phyloP scores from a whole-genome alignment of 1,140 invertebrate genomes.

The Drosophila hydei region DNA sequence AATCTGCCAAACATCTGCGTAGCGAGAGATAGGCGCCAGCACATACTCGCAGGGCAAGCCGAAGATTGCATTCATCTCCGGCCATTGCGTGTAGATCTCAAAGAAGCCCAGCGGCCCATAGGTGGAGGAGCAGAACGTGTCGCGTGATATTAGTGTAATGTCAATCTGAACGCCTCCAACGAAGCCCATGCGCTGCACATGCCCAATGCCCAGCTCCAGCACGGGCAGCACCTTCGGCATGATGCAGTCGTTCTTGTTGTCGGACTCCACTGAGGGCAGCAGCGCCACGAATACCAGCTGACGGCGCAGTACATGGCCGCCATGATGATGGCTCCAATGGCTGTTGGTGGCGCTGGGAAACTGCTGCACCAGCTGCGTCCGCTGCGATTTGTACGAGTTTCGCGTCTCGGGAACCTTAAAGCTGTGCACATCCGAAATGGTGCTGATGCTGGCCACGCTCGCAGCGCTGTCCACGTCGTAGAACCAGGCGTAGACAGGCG shows the following conservation, averaged over 20 bases:
- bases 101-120: conserved; percentile 91
- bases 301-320: conserved; percentile 21
- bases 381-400: conserved; percentile 64
- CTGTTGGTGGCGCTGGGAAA: conserved; percentile 41
- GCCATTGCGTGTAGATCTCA: conserved; percentile 87
- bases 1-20: conserved; percentile 94
- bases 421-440: conserved; percentile 62
- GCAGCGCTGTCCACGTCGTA: conserved; percentile 57
- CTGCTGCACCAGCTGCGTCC: conserved; percentile 65
- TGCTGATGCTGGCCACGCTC: conserved; percentile 42
- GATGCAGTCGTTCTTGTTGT: conserved; percentile 84
- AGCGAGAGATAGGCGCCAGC: conserved; percentile 94
- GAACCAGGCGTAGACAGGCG: conserved; percentile 43
- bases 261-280: conserved; percentile 65
- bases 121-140: conserved; percentile 92
- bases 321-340: conserved; percentile 22
- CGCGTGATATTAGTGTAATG: conserved; percentile 88
- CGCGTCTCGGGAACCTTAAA: conserved; percentile 67
- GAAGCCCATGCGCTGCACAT: conserved; percentile 86
- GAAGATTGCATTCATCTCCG: conserved; percentile 91
- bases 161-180: conserved; percentile 87
- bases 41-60: conserved; percentile 96
- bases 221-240: conserved; percentile 90
- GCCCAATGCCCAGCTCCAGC: conserved; percentile 89
- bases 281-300: conserved; percentile 72